Base-by-base conservation (phyloP, 2,888 invertebrate genomes). In the Lasioglossum malachurum region DNA sequence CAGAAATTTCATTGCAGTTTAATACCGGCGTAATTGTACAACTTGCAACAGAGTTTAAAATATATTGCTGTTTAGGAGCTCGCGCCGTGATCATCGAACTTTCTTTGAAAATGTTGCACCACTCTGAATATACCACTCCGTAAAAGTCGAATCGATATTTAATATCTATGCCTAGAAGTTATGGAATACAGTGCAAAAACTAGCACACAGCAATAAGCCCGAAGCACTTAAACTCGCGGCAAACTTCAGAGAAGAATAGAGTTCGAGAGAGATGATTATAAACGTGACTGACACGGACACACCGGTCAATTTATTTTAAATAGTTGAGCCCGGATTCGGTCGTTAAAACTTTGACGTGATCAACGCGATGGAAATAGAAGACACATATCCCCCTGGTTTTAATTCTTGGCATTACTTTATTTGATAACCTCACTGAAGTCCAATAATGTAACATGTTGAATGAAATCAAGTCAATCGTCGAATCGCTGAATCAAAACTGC, bases 81-180 rank as follows among this genome's bases (percentile, higher is more conserved):
- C 64, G 79, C 64, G 79, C 75, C 49, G 46, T 38, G 14, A 41
- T 23, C 27, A 35, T 71, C 75, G 60, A 79, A 72, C 84, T 83
- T 75, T 44, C 67, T 69, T 84, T 44, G 75, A 53, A 84, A 53
- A 31, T 57, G 71, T 44, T 53, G 49, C 35, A 64, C 41, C 14
- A 7, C 41, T 71, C 4, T 4, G 41, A 71, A 71, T 41, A 71
- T n/a, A 14, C 46, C 44, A 5, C 12, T n/a, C 10, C 49, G 35
- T 35, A 27, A 44, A 16, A 19, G 27, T 19, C 27, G 53, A 80
- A 76, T 85, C 85, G 85, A 85, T 85, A 85, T 84, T 84, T 76
- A 85, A 85, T 84, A 80, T 85, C 84, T 44, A 79, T 53, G 84
- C 75, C 76, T 74, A 67, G 31, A 80, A 83, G 84, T 84, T 78